These are phyloP conservation scores for Macrotis lagotis DNA, from an alignment of 2,113 vertebrate species.

Conservation along the genomic window DNA sequence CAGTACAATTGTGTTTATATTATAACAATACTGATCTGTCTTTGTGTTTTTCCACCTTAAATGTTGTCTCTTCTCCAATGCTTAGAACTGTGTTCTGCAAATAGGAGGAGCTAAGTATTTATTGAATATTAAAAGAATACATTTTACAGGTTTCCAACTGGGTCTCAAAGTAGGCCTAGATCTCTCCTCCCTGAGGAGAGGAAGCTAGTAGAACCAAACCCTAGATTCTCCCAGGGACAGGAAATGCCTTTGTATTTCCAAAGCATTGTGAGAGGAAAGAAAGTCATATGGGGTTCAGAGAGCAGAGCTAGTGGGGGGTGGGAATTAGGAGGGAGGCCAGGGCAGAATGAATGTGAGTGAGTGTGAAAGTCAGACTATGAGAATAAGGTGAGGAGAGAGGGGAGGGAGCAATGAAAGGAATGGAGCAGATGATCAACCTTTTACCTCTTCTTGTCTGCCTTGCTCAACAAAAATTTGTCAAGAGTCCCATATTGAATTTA, in stretches of 20 bases:
- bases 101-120: not conserved
- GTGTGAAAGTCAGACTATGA: not conserved
- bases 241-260: constrained; percentile 68
- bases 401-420: not conserved
- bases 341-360: not conserved
- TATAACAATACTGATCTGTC: not conserved
- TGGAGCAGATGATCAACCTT: no score
- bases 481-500: no score
- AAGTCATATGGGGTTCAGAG: constrained; percentile 49
- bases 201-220: not conserved
- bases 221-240: constrained; percentile 23
- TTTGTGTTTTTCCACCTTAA: not conserved
- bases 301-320: not conserved
- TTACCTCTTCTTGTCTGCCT: no score
- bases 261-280: constrained; percentile 56
- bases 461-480: no score
- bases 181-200: not conserved
- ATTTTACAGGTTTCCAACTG: not conserved
- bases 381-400: not conserved
- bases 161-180: not conserved
- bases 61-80: not conserved
- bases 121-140: not conserved
- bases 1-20: not conserved
- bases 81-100: not conserved
- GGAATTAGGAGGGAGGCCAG: not conserved